Conservation (phyloP, 2,888 invertebrate species). For the Meteorus cinctellus region DNA sequence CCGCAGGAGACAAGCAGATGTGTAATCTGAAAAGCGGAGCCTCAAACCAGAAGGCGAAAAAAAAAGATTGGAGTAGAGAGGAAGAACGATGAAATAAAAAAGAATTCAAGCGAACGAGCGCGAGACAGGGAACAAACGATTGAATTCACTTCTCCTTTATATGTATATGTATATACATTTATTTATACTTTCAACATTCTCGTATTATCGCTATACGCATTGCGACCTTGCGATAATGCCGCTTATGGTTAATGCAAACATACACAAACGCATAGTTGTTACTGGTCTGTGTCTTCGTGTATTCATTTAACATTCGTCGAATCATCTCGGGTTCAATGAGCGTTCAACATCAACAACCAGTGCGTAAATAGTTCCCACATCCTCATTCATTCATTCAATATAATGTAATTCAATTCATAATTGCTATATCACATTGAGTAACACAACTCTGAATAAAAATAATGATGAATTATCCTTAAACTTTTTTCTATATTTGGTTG, state of each 20-base stretch:
- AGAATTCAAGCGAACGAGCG: not conserved
- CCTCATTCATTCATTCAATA: not conserved
- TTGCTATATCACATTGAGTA: not conserved
- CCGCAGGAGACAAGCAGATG: slow-evolving; percentile 28
- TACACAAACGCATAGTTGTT: not conserved
- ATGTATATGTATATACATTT: not conserved
- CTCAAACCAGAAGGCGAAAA: not conserved
- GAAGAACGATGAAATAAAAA: not conserved
- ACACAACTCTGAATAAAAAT: not conserved
- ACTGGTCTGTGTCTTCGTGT: not conserved
- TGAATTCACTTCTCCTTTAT: slow-evolving; percentile 15
- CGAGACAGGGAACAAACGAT: slow-evolving; percentile 8
- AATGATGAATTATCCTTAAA: not conserved
- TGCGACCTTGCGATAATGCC: slow-evolving; percentile 16
- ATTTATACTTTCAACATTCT: not conserved
- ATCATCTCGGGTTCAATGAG: not conserved
- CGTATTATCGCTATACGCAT: slow-evolving; percentile 9
- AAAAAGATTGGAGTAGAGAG: not conserved
- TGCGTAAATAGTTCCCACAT: slow-evolving; percentile 8
- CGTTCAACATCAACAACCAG: slow-evolving; percentile 15
- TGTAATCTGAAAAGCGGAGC: slow-evolving; percentile 16
- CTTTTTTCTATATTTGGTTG: too few species aligned
- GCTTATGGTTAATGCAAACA: not conserved
- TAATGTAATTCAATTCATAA: not conserved
- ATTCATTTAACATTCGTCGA: slow-evolving; percentile 11